These are phyloP conservation scores for Strix aluco DNA, from an alignment of 2,113 vertebrate species.

Conservation along the genomic window DNA sequence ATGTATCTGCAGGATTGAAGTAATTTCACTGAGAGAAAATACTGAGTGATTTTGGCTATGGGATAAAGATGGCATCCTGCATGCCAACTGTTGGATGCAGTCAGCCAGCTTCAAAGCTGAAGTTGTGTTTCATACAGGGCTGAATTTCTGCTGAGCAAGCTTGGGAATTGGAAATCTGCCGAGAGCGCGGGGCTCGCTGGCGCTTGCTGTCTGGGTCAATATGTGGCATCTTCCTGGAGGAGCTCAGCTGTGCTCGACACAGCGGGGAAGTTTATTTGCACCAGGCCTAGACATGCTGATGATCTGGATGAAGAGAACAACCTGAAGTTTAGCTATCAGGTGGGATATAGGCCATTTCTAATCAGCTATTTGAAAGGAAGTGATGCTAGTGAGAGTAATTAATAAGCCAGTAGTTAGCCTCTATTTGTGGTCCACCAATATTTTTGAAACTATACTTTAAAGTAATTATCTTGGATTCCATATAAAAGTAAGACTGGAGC, in stretches of 20 bases:
- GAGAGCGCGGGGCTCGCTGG: background rate
- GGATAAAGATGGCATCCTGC: background rate
- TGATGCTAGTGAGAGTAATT: background rate
- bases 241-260: fast-evolving
- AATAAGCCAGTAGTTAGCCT: background rate
- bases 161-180: background rate
- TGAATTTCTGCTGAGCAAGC: background rate
- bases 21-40: background rate
- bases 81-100: background rate
- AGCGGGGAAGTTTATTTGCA: background rate
- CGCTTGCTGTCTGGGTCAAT: fast-evolving
- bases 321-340: background rate
- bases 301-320: background rate
- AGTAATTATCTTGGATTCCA: background rate
- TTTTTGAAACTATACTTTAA: background rate
- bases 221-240: background rate
- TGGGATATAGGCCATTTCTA: too few relatives aligned
- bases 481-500: background rate
- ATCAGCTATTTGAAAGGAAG: background rate
- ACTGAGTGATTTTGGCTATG: background rate
- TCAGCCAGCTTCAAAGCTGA: background rate
- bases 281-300: background rate
- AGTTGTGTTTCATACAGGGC: background rate
- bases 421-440: background rate
- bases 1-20: background rate